phyloP scores from a whole-genome alignment of 1,140 invertebrate genomes.

The Magallana gigas region DNA sequence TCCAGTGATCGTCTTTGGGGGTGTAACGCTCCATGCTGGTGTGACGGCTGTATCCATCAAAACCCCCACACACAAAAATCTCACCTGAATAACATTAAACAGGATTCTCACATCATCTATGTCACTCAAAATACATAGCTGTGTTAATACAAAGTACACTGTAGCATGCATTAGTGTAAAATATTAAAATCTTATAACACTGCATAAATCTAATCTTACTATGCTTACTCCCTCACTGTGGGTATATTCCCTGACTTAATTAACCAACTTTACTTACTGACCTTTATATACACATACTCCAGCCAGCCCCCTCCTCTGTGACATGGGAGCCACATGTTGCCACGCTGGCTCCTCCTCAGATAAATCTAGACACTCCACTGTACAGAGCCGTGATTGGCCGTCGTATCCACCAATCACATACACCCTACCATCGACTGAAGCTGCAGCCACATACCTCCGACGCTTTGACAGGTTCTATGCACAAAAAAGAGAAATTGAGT shows the following conservation, averaged over 20 bases:
- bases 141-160: too few species aligned
- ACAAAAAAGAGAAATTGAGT: not conserved
- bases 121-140: too few species aligned
- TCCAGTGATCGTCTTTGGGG: constrained; percentile 74
- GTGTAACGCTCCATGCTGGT: constrained; percentile 76
- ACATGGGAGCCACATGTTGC: constrained; percentile 71
- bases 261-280: constrained; percentile 2
- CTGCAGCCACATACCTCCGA: constrained; percentile 76
- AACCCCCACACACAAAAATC: constrained; percentile 78
- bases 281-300: constrained; percentile 75
- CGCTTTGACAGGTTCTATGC: constrained; percentile 71
- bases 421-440: constrained; percentile 81
- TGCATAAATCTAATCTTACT: too few species aligned
- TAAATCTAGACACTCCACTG: constrained; percentile 74
- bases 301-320: constrained; percentile 73
- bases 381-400: constrained; percentile 73
- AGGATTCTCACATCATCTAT: not conserved
- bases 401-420: constrained; percentile 78
- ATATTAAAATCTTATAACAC: too few species aligned
- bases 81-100: constrained; percentile 59
- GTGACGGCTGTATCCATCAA: constrained; percentile 77
- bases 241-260: too few species aligned
- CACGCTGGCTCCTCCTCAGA: constrained; percentile 67
- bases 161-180: too few species aligned
- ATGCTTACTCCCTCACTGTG: too few species aligned